These are phyloP conservation scores for Smutsia gigantea DNA, from an alignment of 2,797 vertebrate species.

Conservation along the genomic window DNA sequence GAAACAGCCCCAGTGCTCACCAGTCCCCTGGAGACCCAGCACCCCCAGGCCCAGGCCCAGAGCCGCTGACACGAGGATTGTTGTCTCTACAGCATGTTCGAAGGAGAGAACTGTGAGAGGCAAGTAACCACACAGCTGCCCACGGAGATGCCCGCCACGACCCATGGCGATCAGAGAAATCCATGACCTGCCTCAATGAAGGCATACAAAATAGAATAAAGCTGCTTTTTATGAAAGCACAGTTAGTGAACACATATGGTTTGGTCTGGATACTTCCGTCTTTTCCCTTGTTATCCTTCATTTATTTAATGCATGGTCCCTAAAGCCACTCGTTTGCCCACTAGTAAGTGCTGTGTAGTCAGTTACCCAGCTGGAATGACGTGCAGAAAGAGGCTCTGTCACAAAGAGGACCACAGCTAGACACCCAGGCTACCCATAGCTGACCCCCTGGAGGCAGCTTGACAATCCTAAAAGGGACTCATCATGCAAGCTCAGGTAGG, in stretches of 20 bases:
- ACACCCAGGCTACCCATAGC: neutral
- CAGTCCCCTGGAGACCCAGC: neutral
- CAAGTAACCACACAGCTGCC: neutral
- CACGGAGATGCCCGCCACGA: conserved; percentile 26
- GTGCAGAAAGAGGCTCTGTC: neutral
- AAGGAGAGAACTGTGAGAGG: neutral
- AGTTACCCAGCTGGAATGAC: conserved; percentile 54
- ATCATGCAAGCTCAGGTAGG: neutral
- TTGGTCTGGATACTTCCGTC: conserved; percentile 57
- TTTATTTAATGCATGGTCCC: conserved; percentile 78
- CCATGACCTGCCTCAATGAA: conserved; percentile 67
- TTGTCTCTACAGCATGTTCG: conserved; percentile 63
- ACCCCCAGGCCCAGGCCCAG: neutral
- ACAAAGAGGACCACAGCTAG: neutral
- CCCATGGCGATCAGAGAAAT: conserved; percentile 51
- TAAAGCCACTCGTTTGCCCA: conserved; percentile 66
- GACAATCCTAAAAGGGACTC: neutral
- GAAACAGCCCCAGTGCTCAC: neutral
- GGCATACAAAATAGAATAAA: conserved; percentile 75
- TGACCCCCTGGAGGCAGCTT: neutral
- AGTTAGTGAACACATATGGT: conserved; percentile 70
- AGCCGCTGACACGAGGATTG: conserved; percentile 13
- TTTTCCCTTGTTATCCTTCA: conserved; percentile 77
- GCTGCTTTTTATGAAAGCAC: conserved; percentile 67
- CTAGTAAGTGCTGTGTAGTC: conserved; percentile 64